A percentile compares a stretch with the other conserved stretches of the same genome.
Conservation (phyloP, 2,888 invertebrate genomes). For the Patella pellucida region DNA sequence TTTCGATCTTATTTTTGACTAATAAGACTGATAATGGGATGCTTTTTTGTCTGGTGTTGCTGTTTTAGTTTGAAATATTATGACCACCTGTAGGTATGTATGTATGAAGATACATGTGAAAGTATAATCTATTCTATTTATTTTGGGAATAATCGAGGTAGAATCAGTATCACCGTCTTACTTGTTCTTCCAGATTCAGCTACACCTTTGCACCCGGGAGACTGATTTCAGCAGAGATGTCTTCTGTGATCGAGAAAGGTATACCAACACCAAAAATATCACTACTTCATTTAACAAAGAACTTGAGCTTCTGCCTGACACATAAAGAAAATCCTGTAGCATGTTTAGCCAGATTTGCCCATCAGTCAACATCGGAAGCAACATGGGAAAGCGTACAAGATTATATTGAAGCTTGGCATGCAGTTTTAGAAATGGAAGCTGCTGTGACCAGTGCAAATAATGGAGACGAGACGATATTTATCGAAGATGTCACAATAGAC, state of each 20-base stretch:
- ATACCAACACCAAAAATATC: constrained; percentile 29
- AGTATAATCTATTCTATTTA: too few relatives aligned
- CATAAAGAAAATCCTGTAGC: constrained; percentile 39
- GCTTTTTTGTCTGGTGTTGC: too few relatives aligned
- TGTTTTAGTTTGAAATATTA: too few relatives aligned
- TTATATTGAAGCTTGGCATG: constrained; percentile 45
- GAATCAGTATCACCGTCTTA: too few relatives aligned
- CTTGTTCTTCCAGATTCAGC: constrained; percentile 27
- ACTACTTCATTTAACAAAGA: constrained; percentile 33
- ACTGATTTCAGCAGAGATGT: constrained; percentile 35
- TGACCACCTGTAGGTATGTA: too few relatives aligned
- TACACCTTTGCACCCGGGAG: constrained; percentile 32
- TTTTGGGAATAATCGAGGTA: too few relatives aligned
- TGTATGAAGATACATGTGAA: too few relatives aligned
- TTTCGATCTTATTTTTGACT: too few relatives aligned
- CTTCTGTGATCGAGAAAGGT: constrained; percentile 33
- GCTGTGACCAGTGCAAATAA: constrained; percentile 39
- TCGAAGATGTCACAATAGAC: constrained; percentile 41
- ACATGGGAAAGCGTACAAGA: constrained; percentile 25
- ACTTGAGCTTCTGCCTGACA: constrained; percentile 35
- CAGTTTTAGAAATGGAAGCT: constrained; percentile 50
- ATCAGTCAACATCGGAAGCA: constrained; percentile 28
- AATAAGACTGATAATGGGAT: too few relatives aligned
- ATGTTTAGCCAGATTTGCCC: constrained; percentile 39
- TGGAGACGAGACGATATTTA: constrained; percentile 37